These are phyloP conservation scores for Phymatocera aterrima DNA, from an alignment of 2,888 invertebrate species.

Conservation along the genomic window DNA sequence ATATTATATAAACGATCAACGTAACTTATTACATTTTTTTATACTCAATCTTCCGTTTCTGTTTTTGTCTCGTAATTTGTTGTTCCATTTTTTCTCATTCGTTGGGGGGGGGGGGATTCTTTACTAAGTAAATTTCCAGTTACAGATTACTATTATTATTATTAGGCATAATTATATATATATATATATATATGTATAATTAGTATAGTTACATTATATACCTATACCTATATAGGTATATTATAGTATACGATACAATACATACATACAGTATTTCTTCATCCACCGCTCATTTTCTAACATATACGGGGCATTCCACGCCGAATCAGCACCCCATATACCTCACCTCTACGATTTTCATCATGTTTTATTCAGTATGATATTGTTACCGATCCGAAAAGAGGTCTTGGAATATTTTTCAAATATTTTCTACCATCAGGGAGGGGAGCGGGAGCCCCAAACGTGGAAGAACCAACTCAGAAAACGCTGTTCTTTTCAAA, in stretches of 20 bases:
- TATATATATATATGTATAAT: constrained; percentile 68
- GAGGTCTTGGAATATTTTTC: too few relatives aligned
- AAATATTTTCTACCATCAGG: too few relatives aligned
- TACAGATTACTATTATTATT: constrained; percentile 61
- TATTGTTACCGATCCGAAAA: too few relatives aligned
- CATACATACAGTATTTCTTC: constrained; percentile 71
- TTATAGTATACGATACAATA: constrained; percentile 69
- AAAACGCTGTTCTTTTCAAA: too few relatives aligned
- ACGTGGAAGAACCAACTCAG: too few relatives aligned
- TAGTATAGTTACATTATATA: constrained; percentile 65
- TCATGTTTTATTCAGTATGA: too few relatives aligned
- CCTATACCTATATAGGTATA: constrained; percentile 69
- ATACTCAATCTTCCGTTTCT: not conserved
- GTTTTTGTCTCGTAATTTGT: not conserved
- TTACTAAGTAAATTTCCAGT: constrained; percentile 52
- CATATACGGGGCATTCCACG: too few relatives aligned
- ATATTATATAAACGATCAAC: constrained; percentile 62
- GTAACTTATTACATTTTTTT: constrained; percentile 50
- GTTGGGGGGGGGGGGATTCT: too few relatives aligned
- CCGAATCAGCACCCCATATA: too few relatives aligned
- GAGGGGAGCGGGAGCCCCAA: too few relatives aligned
- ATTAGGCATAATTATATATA: constrained; percentile 60
- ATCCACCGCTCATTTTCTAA: constrained; percentile 56
- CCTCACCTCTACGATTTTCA: too few relatives aligned
- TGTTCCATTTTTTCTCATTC: too few relatives aligned